These are phyloP conservation scores for Aegithalos caudatus DNA, from an alignment of 2,113 vertebrate species.

Conservation along the genomic window DNA sequence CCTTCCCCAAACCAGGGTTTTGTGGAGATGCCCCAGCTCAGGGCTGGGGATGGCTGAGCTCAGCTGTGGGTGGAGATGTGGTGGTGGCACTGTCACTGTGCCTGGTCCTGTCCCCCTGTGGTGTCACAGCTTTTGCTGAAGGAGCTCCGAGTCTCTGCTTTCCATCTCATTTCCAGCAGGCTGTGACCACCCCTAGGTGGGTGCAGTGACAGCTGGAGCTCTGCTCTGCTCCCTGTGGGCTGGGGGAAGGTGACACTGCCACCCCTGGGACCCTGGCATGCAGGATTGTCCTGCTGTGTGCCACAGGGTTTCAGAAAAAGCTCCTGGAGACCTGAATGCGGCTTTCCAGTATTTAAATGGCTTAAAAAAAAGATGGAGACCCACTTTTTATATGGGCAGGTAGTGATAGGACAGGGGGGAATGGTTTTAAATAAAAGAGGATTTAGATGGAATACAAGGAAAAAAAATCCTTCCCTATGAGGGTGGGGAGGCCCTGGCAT, in stretches of 20 bases:
- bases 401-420: too few relatives aligned
- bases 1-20: neutral
- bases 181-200: neutral
- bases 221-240: neutral
- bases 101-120: fast-evolving
- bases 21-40: neutral
- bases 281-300: neutral
- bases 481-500: neutral
- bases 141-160: neutral
- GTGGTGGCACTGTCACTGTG: neutral
- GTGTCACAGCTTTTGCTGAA: neutral
- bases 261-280: neutral
- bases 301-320: neutral
- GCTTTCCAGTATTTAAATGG: neutral
- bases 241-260: neutral
- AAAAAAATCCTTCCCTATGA: neutral
- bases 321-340: neutral
- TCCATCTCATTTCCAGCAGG: fast-evolving
- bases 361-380: neutral
- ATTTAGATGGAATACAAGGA: neutral
- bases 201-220: neutral
- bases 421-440: neutral
- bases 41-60: neutral
- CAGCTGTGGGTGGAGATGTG: neutral
- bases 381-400: neutral